phyloP scores from a whole-genome alignment of 2,888 invertebrate genomes.

The Orgyia antiqua region DNA sequence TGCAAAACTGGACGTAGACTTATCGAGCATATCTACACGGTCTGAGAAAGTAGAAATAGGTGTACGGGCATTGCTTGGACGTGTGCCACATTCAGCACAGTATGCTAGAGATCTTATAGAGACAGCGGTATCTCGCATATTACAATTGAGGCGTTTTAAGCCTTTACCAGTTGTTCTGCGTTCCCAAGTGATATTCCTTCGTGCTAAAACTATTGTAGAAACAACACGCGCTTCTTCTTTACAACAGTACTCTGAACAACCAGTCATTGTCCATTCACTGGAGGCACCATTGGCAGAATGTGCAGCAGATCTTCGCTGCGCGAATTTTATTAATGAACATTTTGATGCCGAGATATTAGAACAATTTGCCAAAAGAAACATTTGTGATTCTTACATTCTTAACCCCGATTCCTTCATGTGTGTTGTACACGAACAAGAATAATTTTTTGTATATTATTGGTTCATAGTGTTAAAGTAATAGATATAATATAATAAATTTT shows the following conservation, averaged over 20 bases:
- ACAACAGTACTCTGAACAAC: constrained; percentile 9
- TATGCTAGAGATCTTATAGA: constrained; percentile 35
- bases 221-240: not conserved
- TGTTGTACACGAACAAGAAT: not conserved
- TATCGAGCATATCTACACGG: constrained; percentile 26
- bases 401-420: constrained; percentile 3
- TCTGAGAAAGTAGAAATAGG: constrained; percentile 31
- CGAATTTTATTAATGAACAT: constrained; percentile 34
- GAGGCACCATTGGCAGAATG: constrained; percentile 23
- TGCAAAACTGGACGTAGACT: constrained; percentile 15
- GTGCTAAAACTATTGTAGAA: constrained; percentile 6
- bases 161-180: constrained; percentile 17
- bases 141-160: constrained; percentile 19
- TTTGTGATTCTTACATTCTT: constrained; percentile 26
- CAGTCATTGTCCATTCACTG: constrained; percentile 25
- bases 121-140: constrained; percentile 30
- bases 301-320: constrained; percentile 27
- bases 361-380: constrained; percentile 28
- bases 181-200: constrained; percentile 29
- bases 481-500: too few species aligned
- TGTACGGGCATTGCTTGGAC: constrained; percentile 26
- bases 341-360: constrained; percentile 26
- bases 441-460: too few species aligned
- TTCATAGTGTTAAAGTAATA: too few species aligned
- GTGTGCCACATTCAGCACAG: constrained; percentile 32